A percentile compares a stretch with the other conserved stretches of the same genome.
Conservation (phyloP, 2,797 vertebrate species). For the Columba guinea region DNA sequence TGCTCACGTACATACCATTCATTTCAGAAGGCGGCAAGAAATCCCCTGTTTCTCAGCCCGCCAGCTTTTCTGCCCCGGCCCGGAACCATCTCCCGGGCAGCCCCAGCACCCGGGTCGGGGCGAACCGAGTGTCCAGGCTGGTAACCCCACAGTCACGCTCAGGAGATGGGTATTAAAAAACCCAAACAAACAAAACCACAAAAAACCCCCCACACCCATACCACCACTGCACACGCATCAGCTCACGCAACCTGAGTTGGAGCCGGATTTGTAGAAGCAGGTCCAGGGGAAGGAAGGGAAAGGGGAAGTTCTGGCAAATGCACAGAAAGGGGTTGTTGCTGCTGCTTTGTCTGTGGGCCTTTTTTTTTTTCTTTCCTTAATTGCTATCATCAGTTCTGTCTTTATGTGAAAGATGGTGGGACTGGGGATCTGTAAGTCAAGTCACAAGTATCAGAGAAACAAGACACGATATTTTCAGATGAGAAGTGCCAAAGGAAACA, state of each 20-base stretch:
- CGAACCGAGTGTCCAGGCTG: neutral
- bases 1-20: conserved; percentile 30
- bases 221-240: neutral
- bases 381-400: neutral
- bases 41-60: neutral
- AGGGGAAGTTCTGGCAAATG: neutral
- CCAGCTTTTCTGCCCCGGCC: neutral
- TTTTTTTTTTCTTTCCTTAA: neutral
- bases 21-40: neutral
- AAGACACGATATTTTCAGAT: neutral
- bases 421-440: neutral
- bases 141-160: neutral
- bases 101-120: neutral
- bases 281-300: neutral
- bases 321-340: neutral
- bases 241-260: neutral
- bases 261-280: neutral
- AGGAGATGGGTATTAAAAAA: neutral
- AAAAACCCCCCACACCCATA: neutral
- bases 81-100: neutral
- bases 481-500: neutral
- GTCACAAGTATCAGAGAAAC: neutral
- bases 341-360: neutral
- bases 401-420: neutral
- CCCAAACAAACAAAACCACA: too few species aligned